Evolutionary conservation across 2,888 invertebrate species (phyloP), one percentile per base, ranked within the genome.

Genomic region (Metalampra italica): DNA sequence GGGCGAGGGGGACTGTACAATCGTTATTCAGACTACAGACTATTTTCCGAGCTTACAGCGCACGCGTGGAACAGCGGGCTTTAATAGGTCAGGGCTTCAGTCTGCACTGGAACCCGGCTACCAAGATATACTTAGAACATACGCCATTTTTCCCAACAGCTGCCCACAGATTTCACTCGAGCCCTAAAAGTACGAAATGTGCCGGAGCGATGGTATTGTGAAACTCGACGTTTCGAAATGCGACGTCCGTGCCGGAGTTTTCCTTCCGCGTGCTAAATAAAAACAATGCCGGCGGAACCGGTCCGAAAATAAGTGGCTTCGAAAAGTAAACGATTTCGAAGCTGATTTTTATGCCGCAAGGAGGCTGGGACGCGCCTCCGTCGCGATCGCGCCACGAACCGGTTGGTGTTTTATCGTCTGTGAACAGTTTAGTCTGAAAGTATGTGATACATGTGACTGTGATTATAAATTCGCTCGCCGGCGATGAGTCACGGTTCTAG

Each of bases 31-130:
- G 76, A 76, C 78, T 72, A 78, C 72, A 74, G 81, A 78, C 78
- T 70, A 71, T 76, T 75, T 50, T 73, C 68, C 68, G 74, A 73
- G 71, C 71, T 69, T 58, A 66, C 56, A 65, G 82, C 86, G 85
- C 86, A 84, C 81, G 88, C 85, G 82, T 57, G 75, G 63, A 73
- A 62, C 73, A 68, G 71, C 66, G 62, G 64, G 66, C 70, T 75
- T 79, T 77, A 59, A 76, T 82, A 75, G 86, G 86, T 86, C 88
- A 85, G 77, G 87, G 87, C 78, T 71, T 77, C 82, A 78, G 82
- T 79, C 79, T 78, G 80, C 69, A 80, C 80, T 78, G 75, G 77
- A 73, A 75, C 70, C 75, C 74, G 77, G 75, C 74, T 67, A 65
- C 68, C 72, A 72, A 70, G 68, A 73, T 80, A 81, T 71, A 78